These are phyloP conservation scores for Campoplex nolae DNA, from an alignment of 2,888 invertebrate genomes.

Conservation along the genomic window DNA sequence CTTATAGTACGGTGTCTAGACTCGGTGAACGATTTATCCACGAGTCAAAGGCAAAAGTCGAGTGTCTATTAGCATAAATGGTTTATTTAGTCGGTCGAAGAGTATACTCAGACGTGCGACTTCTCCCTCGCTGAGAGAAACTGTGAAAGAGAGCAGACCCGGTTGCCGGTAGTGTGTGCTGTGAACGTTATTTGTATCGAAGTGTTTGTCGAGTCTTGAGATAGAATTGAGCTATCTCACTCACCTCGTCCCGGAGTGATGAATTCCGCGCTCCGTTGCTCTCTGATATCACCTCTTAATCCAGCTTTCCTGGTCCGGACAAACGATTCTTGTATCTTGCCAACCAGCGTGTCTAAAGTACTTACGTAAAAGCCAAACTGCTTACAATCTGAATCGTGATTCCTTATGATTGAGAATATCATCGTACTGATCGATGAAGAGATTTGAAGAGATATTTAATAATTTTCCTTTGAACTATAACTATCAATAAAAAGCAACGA, in stretches of 20 bases:
- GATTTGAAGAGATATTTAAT: no score
- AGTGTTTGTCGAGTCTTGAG: constrained; percentile 24
- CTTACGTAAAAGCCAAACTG: constrained; percentile 22
- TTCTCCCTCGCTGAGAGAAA: constrained; percentile 12
- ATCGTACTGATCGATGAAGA: constrained; percentile 6
- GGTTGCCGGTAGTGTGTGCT: not conserved
- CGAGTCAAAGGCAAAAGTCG: constrained; percentile 28
- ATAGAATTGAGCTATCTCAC: constrained; percentile 10
- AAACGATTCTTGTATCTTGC: constrained; percentile 8
- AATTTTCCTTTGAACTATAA: not conserved
- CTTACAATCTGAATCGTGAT: constrained; percentile 34
- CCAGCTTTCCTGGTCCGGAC: constrained; percentile 44
- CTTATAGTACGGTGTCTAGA: constrained; percentile 15
- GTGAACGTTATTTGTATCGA: constrained; percentile 47
- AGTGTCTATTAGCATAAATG: constrained; percentile 74
- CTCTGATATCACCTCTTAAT: constrained; percentile 64
- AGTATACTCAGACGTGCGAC: constrained; percentile 39
- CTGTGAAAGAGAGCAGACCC: not conserved
- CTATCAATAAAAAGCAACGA: not conserved
- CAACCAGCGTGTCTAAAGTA: not conserved
- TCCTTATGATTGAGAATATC: constrained; percentile 6
- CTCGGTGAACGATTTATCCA: constrained; percentile 28
- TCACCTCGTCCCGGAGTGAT: constrained; percentile 59
- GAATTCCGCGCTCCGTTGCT: constrained; percentile 66
- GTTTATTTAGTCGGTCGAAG: constrained; percentile 71